These are phyloP conservation scores for Mesoligia furuncula DNA, from an alignment of 2,888 invertebrate genomes.

Conservation along the genomic window DNA sequence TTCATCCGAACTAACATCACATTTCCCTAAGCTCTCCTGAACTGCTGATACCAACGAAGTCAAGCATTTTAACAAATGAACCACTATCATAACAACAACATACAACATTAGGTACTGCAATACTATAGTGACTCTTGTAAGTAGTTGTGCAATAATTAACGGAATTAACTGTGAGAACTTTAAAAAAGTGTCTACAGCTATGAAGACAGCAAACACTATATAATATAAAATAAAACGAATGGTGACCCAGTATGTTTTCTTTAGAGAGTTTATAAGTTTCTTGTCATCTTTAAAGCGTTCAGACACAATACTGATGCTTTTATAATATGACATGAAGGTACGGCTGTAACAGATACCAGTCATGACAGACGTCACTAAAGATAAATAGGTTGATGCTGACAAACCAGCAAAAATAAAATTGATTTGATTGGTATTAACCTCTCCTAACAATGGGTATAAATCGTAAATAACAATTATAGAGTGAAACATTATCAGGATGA, in stretches of 20 bases:
- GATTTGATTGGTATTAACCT: neutral
- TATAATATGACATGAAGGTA: conserved; percentile 17
- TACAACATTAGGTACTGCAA: conserved; percentile 20
- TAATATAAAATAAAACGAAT: neutral
- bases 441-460: neutral
- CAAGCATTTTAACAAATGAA: conserved; percentile 14
- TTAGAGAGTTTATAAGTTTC: neutral
- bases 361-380: neutral
- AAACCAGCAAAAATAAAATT: conserved; percentile 12
- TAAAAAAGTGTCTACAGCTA: neutral
- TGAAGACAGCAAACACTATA: conserved; percentile 7
- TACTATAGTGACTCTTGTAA: neutral
- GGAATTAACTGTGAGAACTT: conserved; percentile 2
- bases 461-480: neutral
- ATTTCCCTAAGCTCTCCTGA: neutral
- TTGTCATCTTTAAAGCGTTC: conserved; percentile 21
- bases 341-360: conserved; percentile 14
- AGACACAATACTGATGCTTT: neutral
- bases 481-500: neutral
- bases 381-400: conserved; percentile 1
- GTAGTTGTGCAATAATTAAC: neutral
- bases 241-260: conserved; percentile 8
- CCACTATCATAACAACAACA: conserved; percentile 30
- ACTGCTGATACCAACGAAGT: neutral
- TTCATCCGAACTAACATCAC: neutral